Percentiles rank a stretch among this genome's conserved stretches.
Evolutionary conservation across 2,113 vertebrate genomes (phyloP).

Genomic region (Thunnus thynnus): DNA sequence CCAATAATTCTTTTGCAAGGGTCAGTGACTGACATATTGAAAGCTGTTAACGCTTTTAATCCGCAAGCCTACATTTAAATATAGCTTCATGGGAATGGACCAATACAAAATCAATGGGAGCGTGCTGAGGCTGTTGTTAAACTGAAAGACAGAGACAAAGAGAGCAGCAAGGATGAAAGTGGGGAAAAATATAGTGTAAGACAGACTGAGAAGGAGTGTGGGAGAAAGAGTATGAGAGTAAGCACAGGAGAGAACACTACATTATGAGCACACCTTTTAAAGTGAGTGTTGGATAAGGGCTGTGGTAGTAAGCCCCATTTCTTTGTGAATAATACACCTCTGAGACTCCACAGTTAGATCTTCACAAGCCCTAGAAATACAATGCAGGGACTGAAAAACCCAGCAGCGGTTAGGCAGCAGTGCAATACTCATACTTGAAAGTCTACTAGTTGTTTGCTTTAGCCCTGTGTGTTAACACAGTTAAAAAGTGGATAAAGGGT

Average conservation of each 20-base stretch:
- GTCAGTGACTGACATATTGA: not conserved
- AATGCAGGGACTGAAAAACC: constrained; percentile 50
- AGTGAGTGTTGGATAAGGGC: constrained; percentile 62
- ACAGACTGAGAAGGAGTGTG: not conserved
- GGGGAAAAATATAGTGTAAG: constrained; percentile 1
- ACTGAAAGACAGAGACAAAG: no score
- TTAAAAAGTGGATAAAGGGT: constrained; percentile 48
- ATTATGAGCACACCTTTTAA: constrained; percentile 60
- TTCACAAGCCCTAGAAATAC: constrained; percentile 63
- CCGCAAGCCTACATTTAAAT: no score
- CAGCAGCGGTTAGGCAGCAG: constrained; percentile 46
- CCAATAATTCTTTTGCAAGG: not conserved
- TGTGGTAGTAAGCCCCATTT: constrained; percentile 56
- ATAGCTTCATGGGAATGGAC: no score
- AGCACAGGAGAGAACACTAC: constrained; percentile 32
- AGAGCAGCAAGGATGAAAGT: not conserved
- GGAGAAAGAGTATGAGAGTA: constrained; percentile 14
- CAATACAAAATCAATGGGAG: no score
- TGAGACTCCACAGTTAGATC: constrained; percentile 55
- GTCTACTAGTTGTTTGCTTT: constrained; percentile 59
- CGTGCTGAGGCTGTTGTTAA: no score
- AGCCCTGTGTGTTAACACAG: constrained; percentile 40
- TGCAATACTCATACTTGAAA: constrained; percentile 11
- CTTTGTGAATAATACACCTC: constrained; percentile 72
- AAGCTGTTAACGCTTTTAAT: not conserved